phyloP scores from a whole-genome alignment of 2,113 vertebrate genomes.

The Hylia prasina region DNA sequence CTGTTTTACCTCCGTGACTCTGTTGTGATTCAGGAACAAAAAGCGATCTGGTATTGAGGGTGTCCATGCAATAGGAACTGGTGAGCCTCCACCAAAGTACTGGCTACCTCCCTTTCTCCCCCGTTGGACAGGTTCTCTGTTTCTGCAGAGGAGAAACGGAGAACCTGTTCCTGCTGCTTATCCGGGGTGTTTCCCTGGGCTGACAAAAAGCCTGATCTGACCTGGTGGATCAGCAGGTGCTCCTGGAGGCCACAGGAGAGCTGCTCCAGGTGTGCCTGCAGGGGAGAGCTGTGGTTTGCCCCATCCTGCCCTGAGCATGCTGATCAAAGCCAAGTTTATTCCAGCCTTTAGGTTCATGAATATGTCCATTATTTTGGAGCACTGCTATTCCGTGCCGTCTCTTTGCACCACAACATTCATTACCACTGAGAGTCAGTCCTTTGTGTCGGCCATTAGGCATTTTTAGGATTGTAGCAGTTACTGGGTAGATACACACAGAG shows the following conservation, averaged over 20 bases:
- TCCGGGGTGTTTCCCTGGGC: not conserved
- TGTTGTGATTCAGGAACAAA: not conserved
- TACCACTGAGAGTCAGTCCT: not conserved
- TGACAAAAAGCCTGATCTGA: not conserved
- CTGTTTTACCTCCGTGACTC: not conserved
- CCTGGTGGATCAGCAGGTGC: not conserved
- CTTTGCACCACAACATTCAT: not conserved
- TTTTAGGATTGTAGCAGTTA: not conserved
- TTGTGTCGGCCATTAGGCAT: not conserved
- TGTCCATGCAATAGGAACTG: not conserved
- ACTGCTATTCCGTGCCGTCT: not conserved
- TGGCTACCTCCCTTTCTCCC: not conserved
- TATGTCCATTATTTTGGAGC: constrained; percentile 23
- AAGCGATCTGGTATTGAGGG: not conserved
- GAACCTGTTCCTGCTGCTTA: not conserved
- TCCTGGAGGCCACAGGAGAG: constrained; percentile 1
- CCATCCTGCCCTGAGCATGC: not conserved
- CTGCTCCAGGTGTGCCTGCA: not conserved
- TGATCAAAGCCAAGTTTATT: constrained; percentile 31
- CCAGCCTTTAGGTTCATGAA: constrained; percentile 20
- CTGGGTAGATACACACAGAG: not conserved
- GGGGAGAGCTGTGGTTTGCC: not conserved
- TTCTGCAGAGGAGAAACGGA: not conserved
- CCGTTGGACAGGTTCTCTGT: not conserved
- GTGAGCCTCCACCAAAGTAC: not conserved